A percentile compares a stretch with the other conserved stretches of the same genome.
Evolutionary conservation across 2,797 vertebrate species (phyloP).

Genomic region (Columba guinea): DNA sequence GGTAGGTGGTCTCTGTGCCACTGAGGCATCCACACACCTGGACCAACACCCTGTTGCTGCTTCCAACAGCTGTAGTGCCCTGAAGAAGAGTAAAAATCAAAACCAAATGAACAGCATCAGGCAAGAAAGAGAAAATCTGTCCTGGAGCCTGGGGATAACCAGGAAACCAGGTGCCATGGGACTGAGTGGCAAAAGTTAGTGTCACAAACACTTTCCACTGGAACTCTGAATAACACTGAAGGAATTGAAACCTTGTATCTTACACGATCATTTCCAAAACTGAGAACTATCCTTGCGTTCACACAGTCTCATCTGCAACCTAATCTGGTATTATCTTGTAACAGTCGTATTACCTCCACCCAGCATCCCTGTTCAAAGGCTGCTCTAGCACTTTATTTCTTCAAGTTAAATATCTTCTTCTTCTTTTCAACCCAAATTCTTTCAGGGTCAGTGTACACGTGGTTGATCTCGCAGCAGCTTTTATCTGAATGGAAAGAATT

Average conservation of each 20-base stretch:
- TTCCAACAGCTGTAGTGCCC: neutral
- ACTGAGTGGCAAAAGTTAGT: neutral
- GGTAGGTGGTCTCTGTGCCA: neutral
- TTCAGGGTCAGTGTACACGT: neutral
- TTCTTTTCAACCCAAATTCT: neutral
- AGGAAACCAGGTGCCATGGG: neutral
- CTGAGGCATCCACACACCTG: neutral
- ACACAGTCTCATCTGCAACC: neutral
- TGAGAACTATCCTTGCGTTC: neutral
- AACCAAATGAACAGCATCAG: neutral
- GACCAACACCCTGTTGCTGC: neutral
- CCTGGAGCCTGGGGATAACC: neutral
- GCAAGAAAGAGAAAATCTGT: neutral
- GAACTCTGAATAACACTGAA: neutral
- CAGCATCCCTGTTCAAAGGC: neutral
- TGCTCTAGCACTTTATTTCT: neutral
- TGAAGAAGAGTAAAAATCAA: neutral
- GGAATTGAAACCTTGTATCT: neutral
- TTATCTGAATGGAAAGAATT: neutral
- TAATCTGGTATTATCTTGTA: rapidly evolving
- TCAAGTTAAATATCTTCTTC: neutral
- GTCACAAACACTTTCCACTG: neutral
- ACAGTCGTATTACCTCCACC: neutral
- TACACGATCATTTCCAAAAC: neutral
- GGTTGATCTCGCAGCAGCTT: neutral